These are phyloP conservation scores for Apis cerana DNA, from an alignment of 1,140 invertebrate species.

Conservation along the genomic window DNA sequence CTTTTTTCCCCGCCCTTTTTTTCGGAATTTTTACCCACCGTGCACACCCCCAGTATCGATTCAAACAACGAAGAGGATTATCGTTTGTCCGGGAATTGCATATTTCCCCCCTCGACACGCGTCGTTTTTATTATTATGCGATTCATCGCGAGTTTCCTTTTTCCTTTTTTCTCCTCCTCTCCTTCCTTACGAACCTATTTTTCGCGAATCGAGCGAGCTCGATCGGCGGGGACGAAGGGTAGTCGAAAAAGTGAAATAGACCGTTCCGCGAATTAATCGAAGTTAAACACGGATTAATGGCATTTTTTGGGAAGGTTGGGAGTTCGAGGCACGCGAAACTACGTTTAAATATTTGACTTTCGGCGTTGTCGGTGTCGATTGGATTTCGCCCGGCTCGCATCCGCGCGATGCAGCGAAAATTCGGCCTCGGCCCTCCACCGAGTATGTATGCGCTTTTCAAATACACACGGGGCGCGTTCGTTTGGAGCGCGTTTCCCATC, in stretches of 20 bases:
- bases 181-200: not conserved
- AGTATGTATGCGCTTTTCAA: slow-evolving; percentile 41
- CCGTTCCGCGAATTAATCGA: slow-evolving; percentile 50
- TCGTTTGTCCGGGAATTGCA: not conserved
- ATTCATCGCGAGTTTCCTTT: not conserved
- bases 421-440: not conserved
- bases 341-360: slow-evolving; percentile 63
- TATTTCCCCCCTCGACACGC: not conserved
- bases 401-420: slow-evolving; percentile 6
- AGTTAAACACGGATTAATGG: slow-evolving; percentile 67
- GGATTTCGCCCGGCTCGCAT: slow-evolving; percentile 46
- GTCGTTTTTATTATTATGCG: slow-evolving; percentile 16
- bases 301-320: slow-evolving; percentile 48
- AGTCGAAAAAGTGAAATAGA: slow-evolving; percentile 32
- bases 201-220: too few relatives aligned
- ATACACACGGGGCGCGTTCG: not conserved
- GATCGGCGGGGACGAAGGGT: too few relatives aligned
- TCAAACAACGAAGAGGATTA: not conserved
- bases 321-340: slow-evolving; percentile 35
- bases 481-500: not conserved
- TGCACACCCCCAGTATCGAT: not conserved
- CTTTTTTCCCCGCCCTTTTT: too few relatives aligned
- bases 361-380: slow-evolving; percentile 57
- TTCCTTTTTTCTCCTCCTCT: too few relatives aligned
- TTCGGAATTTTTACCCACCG: too few relatives aligned